Conservation (phyloP, 2,113 vertebrate species). For the Myocastor coypus region DNA sequence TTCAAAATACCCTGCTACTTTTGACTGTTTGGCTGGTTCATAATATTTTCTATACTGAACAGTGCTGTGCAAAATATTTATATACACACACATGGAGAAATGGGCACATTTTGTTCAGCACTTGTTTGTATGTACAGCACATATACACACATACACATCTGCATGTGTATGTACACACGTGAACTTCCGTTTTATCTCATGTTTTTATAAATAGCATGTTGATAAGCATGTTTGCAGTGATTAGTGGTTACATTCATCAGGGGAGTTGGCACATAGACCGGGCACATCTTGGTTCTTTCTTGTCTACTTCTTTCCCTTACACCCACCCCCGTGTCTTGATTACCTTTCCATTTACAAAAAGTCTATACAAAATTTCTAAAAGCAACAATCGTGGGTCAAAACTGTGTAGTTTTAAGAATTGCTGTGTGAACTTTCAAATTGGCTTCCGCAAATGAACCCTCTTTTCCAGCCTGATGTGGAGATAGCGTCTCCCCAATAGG, state of each 20-base stretch:
- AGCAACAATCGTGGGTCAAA: neutral
- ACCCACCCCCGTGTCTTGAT: neutral
- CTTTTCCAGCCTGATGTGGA: neutral
- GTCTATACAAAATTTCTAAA: neutral
- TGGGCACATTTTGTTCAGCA: neutral
- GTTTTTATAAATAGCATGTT: neutral
- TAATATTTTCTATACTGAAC: neutral
- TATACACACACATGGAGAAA: neutral
- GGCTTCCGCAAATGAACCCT: neutral
- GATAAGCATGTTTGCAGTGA: neutral
- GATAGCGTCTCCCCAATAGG: neutral
- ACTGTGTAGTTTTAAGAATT: neutral
- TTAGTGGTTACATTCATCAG: neutral
- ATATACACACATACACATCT: neutral
- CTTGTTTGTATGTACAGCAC: neutral
- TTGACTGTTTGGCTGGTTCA: neutral
- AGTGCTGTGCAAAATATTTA: neutral
- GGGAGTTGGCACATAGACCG: neutral
- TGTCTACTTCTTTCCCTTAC: neutral
- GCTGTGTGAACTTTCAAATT: neutral
- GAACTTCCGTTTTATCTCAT: neutral
- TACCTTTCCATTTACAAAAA: neutral
- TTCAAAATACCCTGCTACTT: neutral
- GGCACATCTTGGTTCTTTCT: neutral
- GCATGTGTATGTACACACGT: neutral